phyloP scores from a whole-genome alignment of 2,888 invertebrate genomes.

The Palloptera scutellata region DNA sequence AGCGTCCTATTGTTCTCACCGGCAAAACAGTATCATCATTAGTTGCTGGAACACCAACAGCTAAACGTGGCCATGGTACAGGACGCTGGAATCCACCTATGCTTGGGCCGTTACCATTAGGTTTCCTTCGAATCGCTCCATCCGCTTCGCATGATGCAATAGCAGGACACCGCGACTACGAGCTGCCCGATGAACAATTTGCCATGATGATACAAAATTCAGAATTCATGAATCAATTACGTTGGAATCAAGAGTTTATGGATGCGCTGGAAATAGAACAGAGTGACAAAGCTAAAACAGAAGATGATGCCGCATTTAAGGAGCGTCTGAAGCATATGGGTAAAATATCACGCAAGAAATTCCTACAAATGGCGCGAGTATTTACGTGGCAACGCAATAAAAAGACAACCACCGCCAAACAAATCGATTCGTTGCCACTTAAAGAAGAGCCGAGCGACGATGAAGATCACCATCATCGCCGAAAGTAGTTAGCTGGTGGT shows the following conservation, averaged over 20 bases:
- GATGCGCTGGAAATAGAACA: slow-evolving; percentile 81
- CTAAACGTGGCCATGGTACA: slow-evolving; percentile 27
- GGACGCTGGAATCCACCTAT: slow-evolving; percentile 81
- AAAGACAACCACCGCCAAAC: slow-evolving; percentile 64
- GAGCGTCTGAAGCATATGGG: slow-evolving; percentile 84
- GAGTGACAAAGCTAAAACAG: slow-evolving; percentile 67
- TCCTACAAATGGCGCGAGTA: slow-evolving; percentile 79
- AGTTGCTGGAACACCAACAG: slow-evolving; percentile 47
- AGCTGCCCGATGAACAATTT: slow-evolving; percentile 85
- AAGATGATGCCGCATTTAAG: slow-evolving; percentile 74
- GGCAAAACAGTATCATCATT: slow-evolving; percentile 40
- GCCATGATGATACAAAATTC: slow-evolving; percentile 89
- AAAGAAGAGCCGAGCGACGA: slow-evolving; percentile 73
- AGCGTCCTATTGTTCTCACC: slow-evolving; percentile 48
- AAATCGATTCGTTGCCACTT: slow-evolving; percentile 68
- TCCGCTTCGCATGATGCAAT: slow-evolving; percentile 38
- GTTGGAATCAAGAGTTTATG: slow-evolving; percentile 88
- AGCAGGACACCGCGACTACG: slow-evolving; percentile 63
- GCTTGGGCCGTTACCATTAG: slow-evolving; percentile 79
- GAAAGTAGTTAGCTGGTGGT: slow-evolving; percentile 15
- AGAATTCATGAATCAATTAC: slow-evolving; percentile 86
- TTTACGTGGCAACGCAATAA: slow-evolving; percentile 75
- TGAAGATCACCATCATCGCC: slow-evolving; percentile 65
- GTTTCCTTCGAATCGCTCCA: slow-evolving; percentile 71
- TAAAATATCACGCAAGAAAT: slow-evolving; percentile 83